A percentile compares a stretch with the other conserved stretches of the same genome.
phyloP scores from a whole-genome alignment of 2,113 vertebrate genomes.

The Mesembrinibis cayennensis region DNA sequence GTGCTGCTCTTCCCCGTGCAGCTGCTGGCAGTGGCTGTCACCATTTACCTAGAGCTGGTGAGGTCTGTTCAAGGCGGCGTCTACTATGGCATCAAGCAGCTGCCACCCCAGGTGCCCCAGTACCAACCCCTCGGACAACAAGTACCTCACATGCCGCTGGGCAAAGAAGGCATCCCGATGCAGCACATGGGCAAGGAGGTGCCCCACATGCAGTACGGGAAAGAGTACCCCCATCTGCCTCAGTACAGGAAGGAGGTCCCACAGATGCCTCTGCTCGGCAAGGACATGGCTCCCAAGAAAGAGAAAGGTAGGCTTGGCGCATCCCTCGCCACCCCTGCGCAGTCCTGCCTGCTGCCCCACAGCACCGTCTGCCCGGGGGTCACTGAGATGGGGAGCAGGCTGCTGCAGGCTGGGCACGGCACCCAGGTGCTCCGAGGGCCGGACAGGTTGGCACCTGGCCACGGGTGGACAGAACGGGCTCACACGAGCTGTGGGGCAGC shows the following conservation, averaged over 20 bases:
- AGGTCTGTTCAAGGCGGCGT: slow-evolving; percentile 78
- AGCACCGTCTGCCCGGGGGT: fast-evolving
- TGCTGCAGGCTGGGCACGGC: not conserved
- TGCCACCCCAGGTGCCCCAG: slow-evolving; percentile 81
- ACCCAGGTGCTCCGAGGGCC: not conserved
- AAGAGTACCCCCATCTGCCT: slow-evolving; percentile 85
- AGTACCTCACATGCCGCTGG: slow-evolving; percentile 86
- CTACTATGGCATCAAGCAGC: slow-evolving; percentile 90
- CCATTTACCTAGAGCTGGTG: slow-evolving; percentile 74
- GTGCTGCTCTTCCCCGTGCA: slow-evolving; percentile 50
- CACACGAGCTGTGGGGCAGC: not conserved
- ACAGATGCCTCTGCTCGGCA: slow-evolving; percentile 87
- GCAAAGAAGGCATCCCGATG: slow-evolving; percentile 83
- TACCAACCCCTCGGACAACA: slow-evolving; percentile 87
- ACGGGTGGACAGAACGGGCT: not conserved
- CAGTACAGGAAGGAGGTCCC: slow-evolving; percentile 93
- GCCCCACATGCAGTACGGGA: slow-evolving; percentile 87
- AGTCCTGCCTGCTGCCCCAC: fast-evolving
- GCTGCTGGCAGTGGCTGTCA: slow-evolving; percentile 71
- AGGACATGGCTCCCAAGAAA: slow-evolving; percentile 84
- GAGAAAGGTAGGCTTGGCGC: slow-evolving; percentile 84
- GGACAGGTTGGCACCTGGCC: not conserved
- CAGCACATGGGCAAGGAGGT: slow-evolving; percentile 88
- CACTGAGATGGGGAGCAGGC: not conserved
- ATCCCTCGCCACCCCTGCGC: fast-evolving